Percentiles rank a stretch among this genome's conserved stretches.
Evolutionary conservation across 1,140 invertebrate genomes (phyloP).

Genomic region (Halesus radiatus): DNA sequence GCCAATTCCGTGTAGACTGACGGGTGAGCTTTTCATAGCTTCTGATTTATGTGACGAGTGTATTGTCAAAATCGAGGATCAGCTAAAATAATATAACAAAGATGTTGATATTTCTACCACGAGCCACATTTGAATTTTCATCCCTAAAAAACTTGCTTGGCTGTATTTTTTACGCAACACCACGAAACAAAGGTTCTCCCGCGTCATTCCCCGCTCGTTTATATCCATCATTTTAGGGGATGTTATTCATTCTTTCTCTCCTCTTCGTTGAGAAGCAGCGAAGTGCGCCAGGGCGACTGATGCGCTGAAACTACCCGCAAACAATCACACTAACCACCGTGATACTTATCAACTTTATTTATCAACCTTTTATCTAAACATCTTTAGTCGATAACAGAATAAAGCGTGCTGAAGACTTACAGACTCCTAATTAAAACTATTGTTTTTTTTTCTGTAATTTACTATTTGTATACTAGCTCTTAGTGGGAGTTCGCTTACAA

Average conservation of each 20-base stretch:
- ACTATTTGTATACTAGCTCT: too few relatives aligned
- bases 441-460: too few relatives aligned
- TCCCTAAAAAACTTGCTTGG: slow-evolving; percentile 17
- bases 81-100: too few relatives aligned
- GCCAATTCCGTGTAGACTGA: too few relatives aligned
- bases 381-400: too few relatives aligned
- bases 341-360: neutral
- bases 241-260: slow-evolving; percentile 39
- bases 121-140: neutral
- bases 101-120: too few relatives aligned
- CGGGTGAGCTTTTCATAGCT: too few relatives aligned
- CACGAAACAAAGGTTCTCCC: slow-evolving; percentile 53
- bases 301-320: slow-evolving; percentile 11
- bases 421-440: too few relatives aligned
- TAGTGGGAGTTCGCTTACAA: too few relatives aligned
- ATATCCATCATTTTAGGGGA: slow-evolving; percentile 49
- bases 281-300: slow-evolving; percentile 9
- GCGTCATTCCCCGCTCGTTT: slow-evolving; percentile 54
- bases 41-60: too few relatives aligned
- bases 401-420: too few relatives aligned
- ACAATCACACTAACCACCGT: slow-evolving; percentile 1
- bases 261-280: slow-evolving; percentile 12
- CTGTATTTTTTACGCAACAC: slow-evolving; percentile 44
- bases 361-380: slow-evolving; percentile 15
- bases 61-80: too few relatives aligned